A percentile compares a stretch with the other conserved stretches of the same genome.
phyloP scores from a whole-genome alignment of 2,797 vertebrate species.

The Smutsia temminckii region DNA sequence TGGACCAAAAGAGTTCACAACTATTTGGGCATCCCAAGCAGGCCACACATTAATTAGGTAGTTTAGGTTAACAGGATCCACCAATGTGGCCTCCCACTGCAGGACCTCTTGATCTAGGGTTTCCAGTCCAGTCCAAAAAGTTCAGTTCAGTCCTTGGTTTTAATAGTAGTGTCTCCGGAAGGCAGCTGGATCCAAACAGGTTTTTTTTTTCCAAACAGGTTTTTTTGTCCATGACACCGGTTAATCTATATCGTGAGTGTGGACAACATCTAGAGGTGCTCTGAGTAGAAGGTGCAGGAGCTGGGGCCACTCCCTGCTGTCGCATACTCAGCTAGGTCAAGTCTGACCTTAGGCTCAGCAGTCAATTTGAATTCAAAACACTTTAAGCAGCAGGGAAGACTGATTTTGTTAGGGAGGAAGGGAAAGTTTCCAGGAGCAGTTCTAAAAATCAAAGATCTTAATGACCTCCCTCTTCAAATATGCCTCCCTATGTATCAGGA shows the following conservation, averaged over 20 bases:
- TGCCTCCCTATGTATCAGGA: background rate
- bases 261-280: background rate
- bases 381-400: background rate
- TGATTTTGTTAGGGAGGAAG: background rate
- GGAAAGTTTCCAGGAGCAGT: background rate
- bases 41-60: background rate
- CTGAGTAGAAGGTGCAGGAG: background rate
- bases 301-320: background rate
- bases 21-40: background rate
- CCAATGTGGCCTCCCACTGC: background rate
- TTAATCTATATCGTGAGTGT: background rate
- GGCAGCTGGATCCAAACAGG: background rate
- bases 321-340: background rate
- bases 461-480: background rate
- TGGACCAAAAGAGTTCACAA: background rate
- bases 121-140: background rate
- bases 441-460: background rate
- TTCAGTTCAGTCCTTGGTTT: background rate
- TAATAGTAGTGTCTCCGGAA: background rate
- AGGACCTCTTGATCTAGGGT: background rate
- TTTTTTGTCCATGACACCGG: background rate
- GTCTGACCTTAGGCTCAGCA: background rate
- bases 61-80: background rate
- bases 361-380: background rate
- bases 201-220: too few relatives aligned